Evolutionary conservation across 2,888 invertebrate species (phyloP), one percentile per base, ranked within the genome.

Genomic region (Drosophila mercatorum): DNA sequence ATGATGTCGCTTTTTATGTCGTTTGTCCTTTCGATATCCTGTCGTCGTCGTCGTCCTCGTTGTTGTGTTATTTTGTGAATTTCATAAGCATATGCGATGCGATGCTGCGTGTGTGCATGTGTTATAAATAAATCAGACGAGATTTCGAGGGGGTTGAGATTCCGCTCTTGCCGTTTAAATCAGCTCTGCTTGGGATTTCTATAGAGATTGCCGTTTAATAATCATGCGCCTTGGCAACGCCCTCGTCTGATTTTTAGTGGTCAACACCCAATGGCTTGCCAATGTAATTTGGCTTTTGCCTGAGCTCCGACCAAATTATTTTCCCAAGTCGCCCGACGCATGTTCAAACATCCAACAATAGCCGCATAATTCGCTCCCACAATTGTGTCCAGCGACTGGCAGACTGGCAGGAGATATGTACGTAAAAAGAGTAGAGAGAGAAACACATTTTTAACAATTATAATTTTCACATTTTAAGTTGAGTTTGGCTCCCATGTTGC

Each of bases 1-100:
- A 87, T 87, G 86, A 86, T 88, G 88, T 88, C 87, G 87, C 83
- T 88, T 86, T 86, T 87, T 85, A 80, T 85, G 83, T 87, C 82
- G 79, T 87, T 84, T 73, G 64, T 80, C 74, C 84, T 61, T 61
- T 64, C 68, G 49, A 57, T 68, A 78, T 76, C 66, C 72, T 72
- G 73, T 58, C 51, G 34, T 59, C 66, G 60, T 57, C 22, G 26
- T 59, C 38, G 12, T 26, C 46, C 22, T 22, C 22, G 22, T 22
- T 22, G 17, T 56, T 60, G 52, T 31, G 47, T 58, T 70, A 72
- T 78, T 76, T 69, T 75, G 83, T 76, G 81, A 75, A 78, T 84
- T 84, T 86, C 86, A 84, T 86, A 86, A 84, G 82, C 81, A 71
- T 72, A 76, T 75, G 83, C 80, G 81, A 72, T 69, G 83, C 80